Evolutionary conservation across 2,797 vertebrate species (phyloP), one percentile per base, ranked within the genome.

Genomic region (Spheniscus humboldti): DNA sequence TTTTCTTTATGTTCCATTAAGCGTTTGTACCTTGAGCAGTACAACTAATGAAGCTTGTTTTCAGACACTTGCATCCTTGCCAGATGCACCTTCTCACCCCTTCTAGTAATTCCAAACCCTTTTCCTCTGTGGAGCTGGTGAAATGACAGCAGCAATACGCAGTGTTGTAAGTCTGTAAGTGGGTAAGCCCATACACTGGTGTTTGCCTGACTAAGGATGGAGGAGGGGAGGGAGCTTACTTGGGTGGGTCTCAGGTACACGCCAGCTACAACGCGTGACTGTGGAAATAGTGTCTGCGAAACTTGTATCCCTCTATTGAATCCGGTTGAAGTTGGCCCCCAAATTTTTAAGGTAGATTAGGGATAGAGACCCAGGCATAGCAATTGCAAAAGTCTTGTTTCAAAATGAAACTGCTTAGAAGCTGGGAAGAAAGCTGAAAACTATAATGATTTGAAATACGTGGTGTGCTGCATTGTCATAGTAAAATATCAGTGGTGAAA

Each of bases 191-290:
- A 2, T 73, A 18, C 9, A 2, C 28, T 30, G 23, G 18, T 63
- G 33, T 60, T 72, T 90, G 45, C 62, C 59, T 79, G 43, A 13
- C 25, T 53, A 50, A 66, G 73, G 55, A n/a, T 41, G 69, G 64
- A 84, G 35, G 33, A 11, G 15, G 9, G 4, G 18, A 41, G 41
- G 10, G 6, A 45, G 56, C 7, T 85, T n/a, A 13, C 47, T 63
- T 79, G 59, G 20, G 35, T 90, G 11, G 1, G 19, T 66, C 47
- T 91, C 30, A 31, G 48, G n/a, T 83, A 20, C 9, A 4, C 13
- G 47, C 64, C 31, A 52, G 25, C 78, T 80, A 27, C 23, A 57
- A 17, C 33, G 2, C 0, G 0, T 47, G 23, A 66, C 30, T 1
- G 0, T 68, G 15, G 57, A 10, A 72, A 4, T 14, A 28, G n/a